Percentiles rank a stretch among this genome's conserved stretches.
phyloP scores from a whole-genome alignment of 2,888 invertebrate genomes.

The Diplazon laetatorius region DNA sequence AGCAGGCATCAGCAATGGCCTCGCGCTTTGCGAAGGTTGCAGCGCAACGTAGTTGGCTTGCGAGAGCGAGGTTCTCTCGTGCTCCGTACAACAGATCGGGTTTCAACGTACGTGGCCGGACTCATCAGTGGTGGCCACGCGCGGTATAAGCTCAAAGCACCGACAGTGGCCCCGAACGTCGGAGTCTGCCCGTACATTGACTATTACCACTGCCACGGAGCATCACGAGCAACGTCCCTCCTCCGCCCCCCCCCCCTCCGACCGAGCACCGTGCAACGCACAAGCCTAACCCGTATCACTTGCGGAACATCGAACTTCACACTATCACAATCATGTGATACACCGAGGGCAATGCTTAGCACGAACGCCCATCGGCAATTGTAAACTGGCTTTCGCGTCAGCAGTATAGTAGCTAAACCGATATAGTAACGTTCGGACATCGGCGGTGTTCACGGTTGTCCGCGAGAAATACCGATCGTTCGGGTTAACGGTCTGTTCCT shows the following conservation, averaged over 20 bases:
- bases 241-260: too few relatives aligned
- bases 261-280: background rate
- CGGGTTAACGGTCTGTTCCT: conserved; percentile 28
- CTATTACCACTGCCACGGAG: conserved; percentile 8
- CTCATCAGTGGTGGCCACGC: conserved; percentile 40
- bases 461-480: background rate
- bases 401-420: background rate
- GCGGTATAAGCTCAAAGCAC: conserved; percentile 33
- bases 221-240: conserved; percentile 4
- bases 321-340: conserved; percentile 27
- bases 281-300: conserved; percentile 38
- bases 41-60: background rate
- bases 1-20: conserved; percentile 25
- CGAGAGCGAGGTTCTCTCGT: conserved; percentile 8
- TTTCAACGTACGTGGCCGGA: conserved; percentile 47
- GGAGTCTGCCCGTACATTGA: background rate
- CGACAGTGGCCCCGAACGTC: conserved; percentile 1
- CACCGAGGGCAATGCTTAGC: conserved; percentile 35
- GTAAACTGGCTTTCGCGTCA: conserved; percentile 21
- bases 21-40: conserved; percentile 11
- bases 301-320: conserved; percentile 43
- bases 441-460: background rate
- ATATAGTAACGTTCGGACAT: too few relatives aligned
- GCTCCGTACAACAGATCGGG: conserved; percentile 23
- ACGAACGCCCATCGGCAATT: background rate